Evolutionary conservation across 2,888 invertebrate genomes (phyloP).

Genomic region (Agrotis clavis): DNA sequence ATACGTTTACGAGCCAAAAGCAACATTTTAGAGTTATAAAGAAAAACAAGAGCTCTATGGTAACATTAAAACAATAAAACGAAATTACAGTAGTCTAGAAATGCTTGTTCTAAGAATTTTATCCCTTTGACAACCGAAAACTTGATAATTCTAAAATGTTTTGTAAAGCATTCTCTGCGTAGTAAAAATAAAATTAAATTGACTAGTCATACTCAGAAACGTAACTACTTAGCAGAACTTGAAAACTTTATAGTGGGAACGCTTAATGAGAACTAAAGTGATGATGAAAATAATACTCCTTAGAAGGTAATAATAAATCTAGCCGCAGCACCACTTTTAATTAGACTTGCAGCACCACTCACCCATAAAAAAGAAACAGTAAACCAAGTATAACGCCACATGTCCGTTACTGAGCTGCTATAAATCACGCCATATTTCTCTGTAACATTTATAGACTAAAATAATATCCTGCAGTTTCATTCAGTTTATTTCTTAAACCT

Average conservation of each 20-base stretch:
- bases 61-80: too few relatives aligned
- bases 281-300: constrained; percentile 20
- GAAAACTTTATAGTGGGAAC: neutral
- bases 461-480: constrained; percentile 24
- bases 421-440: constrained; percentile 27
- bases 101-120: neutral
- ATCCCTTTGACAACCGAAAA: too few relatives aligned
- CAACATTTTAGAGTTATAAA: neutral
- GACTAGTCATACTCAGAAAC: neutral
- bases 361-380: constrained; percentile 14
- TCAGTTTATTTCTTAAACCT: constrained; percentile 7
- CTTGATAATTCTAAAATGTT: neutral
- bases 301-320: constrained; percentile 15
- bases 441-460: constrained; percentile 17
- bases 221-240: constrained; percentile 2
- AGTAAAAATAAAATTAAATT: neutral
- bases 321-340: constrained; percentile 29
- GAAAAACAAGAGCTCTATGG: neutral
- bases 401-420: constrained; percentile 23
- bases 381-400: constrained; percentile 8
- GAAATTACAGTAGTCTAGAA: too few relatives aligned
- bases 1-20: neutral
- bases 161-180: neutral
- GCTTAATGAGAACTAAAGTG: neutral
- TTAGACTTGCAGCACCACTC: constrained; percentile 20